These are phyloP conservation scores for Anadara kagoshimensis DNA, from an alignment of 1,140 invertebrate species.

Conservation along the genomic window DNA sequence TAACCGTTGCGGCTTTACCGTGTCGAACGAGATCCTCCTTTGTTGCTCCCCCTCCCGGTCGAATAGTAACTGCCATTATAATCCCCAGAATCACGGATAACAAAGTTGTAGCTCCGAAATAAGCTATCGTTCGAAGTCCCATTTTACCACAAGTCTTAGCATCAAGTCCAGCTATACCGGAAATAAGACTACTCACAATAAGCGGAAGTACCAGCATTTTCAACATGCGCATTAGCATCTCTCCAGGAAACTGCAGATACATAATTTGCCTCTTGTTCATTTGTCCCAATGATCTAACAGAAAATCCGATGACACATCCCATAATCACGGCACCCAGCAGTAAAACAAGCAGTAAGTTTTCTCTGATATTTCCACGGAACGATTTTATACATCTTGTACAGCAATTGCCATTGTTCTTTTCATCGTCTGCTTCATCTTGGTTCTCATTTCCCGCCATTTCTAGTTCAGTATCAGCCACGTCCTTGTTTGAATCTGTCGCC, in stretches of 20 bases:
- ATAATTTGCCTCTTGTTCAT: conserved; percentile 62
- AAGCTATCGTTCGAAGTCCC: conserved; percentile 83
- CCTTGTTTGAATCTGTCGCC: too few species aligned
- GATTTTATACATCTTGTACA: not conserved
- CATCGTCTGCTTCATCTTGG: not conserved
- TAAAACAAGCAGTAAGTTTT: conserved; percentile 63
- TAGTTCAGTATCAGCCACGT: too few species aligned
- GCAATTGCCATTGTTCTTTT: not conserved
- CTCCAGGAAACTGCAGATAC: conserved; percentile 74
- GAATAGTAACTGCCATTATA: conserved; percentile 67
- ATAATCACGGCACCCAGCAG: conserved; percentile 60
- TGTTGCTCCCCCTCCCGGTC: conserved; percentile 72
- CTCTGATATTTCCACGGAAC: conserved; percentile 46
- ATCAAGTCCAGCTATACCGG: conserved; percentile 70
- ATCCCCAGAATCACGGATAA: conserved; percentile 67
- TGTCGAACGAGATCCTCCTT: conserved; percentile 57
- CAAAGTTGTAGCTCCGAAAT: conserved; percentile 93
- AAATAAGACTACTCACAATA: conserved; percentile 74
- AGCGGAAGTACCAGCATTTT: conserved; percentile 76
- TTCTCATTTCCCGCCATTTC: too few species aligned
- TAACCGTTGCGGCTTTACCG: conserved; percentile 54
- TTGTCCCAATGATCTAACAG: conserved; percentile 38
- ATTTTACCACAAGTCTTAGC: conserved; percentile 71
- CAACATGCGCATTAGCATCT: conserved; percentile 76
- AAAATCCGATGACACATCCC: conserved; percentile 59